These are phyloP conservation scores for Maniola hyperantus DNA, from an alignment of 2,888 invertebrate species.

Conservation along the genomic window DNA sequence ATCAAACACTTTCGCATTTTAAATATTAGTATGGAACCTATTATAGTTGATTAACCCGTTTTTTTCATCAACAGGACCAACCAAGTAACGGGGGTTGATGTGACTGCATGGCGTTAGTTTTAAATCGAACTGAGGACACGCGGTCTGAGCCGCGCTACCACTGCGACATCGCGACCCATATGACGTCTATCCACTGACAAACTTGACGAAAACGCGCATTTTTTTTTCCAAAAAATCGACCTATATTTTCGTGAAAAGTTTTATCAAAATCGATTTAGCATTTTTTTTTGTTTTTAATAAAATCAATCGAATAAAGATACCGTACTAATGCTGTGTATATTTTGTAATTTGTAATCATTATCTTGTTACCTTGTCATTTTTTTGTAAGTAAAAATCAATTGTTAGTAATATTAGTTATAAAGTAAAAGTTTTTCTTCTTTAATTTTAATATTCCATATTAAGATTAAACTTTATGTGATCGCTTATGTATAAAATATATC, in stretches of 20 bases:
- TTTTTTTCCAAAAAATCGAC: slow-evolving; percentile 31
- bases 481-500: slow-evolving; percentile 40
- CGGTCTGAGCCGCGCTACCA: not conserved
- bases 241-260: slow-evolving; percentile 23
- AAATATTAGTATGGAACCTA: too few species aligned
- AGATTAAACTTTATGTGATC: slow-evolving; percentile 41
- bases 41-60: not conserved
- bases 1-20: too few species aligned
- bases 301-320: slow-evolving; percentile 19
- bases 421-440: slow-evolving; percentile 35
- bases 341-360: slow-evolving; percentile 20
- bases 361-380: slow-evolving; percentile 43
- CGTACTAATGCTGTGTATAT: slow-evolving; percentile 25
- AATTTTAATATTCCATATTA: slow-evolving; percentile 59
- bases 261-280: slow-evolving; percentile 26
- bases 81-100: slow-evolving; percentile 75
- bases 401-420: slow-evolving; percentile 45
- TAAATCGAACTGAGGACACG: slow-evolving; percentile 22
- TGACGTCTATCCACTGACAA: slow-evolving; percentile 16
- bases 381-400: slow-evolving; percentile 24
- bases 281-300: slow-evolving; percentile 4
- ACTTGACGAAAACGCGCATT: slow-evolving; percentile 26
- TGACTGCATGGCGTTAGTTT: slow-evolving; percentile 31
- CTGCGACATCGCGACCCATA: slow-evolving; percentile 9
- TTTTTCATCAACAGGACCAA: slow-evolving; percentile 57